A percentile compares a stretch with the other conserved stretches of the same genome.
Evolutionary conservation across 1,140 invertebrate genomes (phyloP).

Genomic region (Eciton burchellii): DNA sequence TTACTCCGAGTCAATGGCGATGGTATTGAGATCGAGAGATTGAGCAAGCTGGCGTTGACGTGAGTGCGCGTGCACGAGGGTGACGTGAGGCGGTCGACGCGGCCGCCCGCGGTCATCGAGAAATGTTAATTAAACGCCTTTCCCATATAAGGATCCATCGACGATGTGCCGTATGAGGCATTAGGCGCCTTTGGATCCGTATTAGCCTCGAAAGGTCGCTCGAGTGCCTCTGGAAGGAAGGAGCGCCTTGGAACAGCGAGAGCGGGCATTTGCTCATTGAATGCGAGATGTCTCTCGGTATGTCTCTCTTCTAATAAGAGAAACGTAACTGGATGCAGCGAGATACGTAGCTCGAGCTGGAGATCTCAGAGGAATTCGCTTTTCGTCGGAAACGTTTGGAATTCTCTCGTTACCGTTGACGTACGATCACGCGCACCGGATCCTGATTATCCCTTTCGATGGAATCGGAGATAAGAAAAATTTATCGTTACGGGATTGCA

Average conservation of each 20-base stretch:
- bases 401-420: not conserved
- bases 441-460: not conserved
- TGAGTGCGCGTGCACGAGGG: slow-evolving; percentile 64
- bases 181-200: slow-evolving; percentile 46
- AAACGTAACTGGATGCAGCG: slow-evolving; percentile 26
- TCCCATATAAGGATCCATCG: slow-evolving; percentile 61
- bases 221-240: slow-evolving; percentile 27
- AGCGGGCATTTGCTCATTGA: not conserved
- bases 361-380: not conserved
- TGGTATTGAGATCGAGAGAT: slow-evolving; percentile 51
- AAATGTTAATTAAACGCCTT: slow-evolving; percentile 76
- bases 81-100: slow-evolving; percentile 57
- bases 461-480: not conserved
- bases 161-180: slow-evolving; percentile 21
- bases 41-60: slow-evolving; percentile 64
- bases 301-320: slow-evolving; percentile 33
- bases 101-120: slow-evolving; percentile 68
- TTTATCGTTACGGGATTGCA: not conserved
- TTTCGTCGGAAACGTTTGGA: not conserved
- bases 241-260: not conserved
- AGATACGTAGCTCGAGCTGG: not conserved
- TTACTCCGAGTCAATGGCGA: slow-evolving; percentile 18
- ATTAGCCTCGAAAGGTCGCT: slow-evolving; percentile 47
- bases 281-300: slow-evolving; percentile 28
- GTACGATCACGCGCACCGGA: too few relatives aligned